phyloP scores from a whole-genome alignment of 1,140 invertebrate species.

The Megalopta genalis region DNA sequence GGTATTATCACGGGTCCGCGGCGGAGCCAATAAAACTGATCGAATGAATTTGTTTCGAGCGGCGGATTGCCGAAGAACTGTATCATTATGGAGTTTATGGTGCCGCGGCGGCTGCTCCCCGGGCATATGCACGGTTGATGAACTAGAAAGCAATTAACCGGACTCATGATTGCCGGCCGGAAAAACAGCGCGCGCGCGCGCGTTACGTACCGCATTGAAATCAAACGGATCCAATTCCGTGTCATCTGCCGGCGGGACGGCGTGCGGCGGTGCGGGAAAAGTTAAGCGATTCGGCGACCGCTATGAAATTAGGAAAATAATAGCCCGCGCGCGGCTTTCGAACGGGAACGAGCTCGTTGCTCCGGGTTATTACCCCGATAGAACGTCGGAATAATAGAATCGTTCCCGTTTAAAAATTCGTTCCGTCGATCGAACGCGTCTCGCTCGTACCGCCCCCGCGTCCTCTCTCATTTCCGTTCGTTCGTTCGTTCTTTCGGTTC shows the following conservation, averaged over 20 bases:
- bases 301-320: neutral
- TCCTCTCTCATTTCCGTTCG: neutral
- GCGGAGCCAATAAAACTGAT: slow-evolving; percentile 14
- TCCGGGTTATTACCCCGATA: neutral
- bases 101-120: neutral
- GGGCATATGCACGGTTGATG: slow-evolving; percentile 12
- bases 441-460: neutral
- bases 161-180: slow-evolving; percentile 13
- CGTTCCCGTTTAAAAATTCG: neutral
- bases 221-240: neutral
- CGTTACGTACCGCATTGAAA: neutral
- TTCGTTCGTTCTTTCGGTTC: too few species aligned
- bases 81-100: slow-evolving; percentile 32
- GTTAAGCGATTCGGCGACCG: neutral
- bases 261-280: neutral
- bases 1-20: neutral
- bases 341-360: neutral
- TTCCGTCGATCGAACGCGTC: neutral
- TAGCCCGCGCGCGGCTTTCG: neutral
- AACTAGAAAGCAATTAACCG: slow-evolving; percentile 27
- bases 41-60: slow-evolving; percentile 15
- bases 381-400: neutral
- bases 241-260: slow-evolving; percentile 4
- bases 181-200: neutral
- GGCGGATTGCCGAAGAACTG: slow-evolving; percentile 1